Conservation (phyloP, 2,113 vertebrate species). For the Platysteira castanea region DNA sequence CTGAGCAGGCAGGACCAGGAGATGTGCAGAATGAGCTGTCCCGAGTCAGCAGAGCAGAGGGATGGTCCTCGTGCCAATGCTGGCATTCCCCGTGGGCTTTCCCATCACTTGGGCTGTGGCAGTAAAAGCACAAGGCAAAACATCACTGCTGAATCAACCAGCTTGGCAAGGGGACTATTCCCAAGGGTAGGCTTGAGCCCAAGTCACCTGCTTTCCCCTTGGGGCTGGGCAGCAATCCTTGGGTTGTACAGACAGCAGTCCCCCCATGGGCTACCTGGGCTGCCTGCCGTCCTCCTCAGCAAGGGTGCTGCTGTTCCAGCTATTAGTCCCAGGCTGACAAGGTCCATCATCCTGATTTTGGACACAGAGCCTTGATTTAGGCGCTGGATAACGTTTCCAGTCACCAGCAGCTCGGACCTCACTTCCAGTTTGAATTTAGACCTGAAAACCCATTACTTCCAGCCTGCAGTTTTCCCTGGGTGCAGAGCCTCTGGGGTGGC, state of each 20-base stretch:
- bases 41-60: background rate
- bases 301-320: fast-evolving
- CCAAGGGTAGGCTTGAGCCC: background rate
- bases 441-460: background rate
- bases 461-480: background rate
- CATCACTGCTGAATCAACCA: background rate
- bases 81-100: background rate
- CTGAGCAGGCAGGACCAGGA: background rate
- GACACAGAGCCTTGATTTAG: background rate
- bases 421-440: background rate
- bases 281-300: background rate
- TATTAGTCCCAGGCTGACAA: background rate
- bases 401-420: background rate
- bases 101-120: background rate
- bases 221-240: background rate
- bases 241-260: background rate
- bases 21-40: background rate
- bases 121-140: background rate
- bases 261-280: background rate
- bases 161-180: background rate
- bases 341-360: background rate
- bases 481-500: fast-evolving
- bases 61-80: background rate
- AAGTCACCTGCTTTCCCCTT: background rate
- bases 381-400: background rate